These are phyloP conservation scores for Suncus etruscus DNA, from an alignment of 2,113 vertebrate genomes.

Conservation along the genomic window DNA sequence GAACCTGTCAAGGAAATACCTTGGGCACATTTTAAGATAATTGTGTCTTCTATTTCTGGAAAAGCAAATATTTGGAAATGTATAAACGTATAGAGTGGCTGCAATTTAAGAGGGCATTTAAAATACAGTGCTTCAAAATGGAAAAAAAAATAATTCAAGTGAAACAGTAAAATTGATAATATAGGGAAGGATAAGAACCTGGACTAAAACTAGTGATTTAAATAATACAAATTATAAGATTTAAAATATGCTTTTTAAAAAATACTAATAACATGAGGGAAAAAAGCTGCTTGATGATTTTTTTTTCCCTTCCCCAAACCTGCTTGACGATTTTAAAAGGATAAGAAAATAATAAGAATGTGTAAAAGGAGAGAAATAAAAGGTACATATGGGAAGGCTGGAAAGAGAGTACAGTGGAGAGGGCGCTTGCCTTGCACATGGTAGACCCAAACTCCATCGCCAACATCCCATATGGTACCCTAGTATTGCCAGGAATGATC, in stretches of 20 bases:
- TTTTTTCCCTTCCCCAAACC: no score
- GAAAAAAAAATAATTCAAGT: neutral
- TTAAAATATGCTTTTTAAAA: neutral
- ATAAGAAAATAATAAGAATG: neutral
- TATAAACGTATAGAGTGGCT: neutral
- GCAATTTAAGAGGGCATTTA: constrained; percentile 15
- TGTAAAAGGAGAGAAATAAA: no score
- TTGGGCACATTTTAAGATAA: constrained; percentile 2
- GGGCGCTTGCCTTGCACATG: no score
- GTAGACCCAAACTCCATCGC: no score
- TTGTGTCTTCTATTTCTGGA: neutral
- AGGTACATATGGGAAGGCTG: no score
- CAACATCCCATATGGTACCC: no score
- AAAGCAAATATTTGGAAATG: constrained; percentile 7
- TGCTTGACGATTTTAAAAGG: neutral
- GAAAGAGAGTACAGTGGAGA: no score
- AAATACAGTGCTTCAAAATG: neutral
- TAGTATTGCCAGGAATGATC: no score
- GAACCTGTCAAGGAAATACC: neutral
- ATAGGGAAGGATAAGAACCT: neutral
- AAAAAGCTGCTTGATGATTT: neutral
- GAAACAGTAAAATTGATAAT: neutral
- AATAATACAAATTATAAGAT: neutral
- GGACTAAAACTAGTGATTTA: neutral
- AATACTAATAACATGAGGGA: neutral